Percentiles rank a stretch among this genome's conserved stretches.
Conservation (phyloP, 2,113 vertebrate genomes). For the Engystomops pustulosus region DNA sequence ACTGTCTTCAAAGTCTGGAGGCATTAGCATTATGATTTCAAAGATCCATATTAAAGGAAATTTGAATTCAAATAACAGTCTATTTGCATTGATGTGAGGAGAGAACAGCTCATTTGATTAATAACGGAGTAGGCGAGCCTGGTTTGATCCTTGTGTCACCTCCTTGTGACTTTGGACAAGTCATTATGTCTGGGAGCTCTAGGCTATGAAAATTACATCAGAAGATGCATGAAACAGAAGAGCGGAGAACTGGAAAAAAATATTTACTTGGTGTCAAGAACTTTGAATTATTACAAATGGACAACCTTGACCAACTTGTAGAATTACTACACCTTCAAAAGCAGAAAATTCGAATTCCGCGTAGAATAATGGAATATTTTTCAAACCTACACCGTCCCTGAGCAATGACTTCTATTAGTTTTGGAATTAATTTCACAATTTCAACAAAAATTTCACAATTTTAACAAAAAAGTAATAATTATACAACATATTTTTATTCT, state of each 20-base stretch:
- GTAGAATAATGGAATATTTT: too few species aligned
- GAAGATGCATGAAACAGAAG: neutral
- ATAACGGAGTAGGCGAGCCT: constrained; percentile 24
- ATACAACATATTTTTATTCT: too few species aligned
- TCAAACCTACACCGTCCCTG: too few species aligned
- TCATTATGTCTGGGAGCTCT: constrained; percentile 7
- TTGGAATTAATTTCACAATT: too few species aligned
- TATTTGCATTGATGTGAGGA: constrained; percentile 38
- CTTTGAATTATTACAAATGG: neutral
- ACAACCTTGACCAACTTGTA: too few species aligned
- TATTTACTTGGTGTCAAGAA: constrained; percentile 9
- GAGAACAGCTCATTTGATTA: constrained; percentile 44
- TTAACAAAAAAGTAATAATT: too few species aligned
- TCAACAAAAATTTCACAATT: too few species aligned
- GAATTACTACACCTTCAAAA: too few species aligned
- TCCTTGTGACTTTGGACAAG: constrained; percentile 26
- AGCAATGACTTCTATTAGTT: too few species aligned
- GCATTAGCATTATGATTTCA: constrained; percentile 36
- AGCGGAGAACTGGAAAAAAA: neutral
- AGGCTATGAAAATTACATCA: constrained; percentile 35
- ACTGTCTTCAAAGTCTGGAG: constrained; percentile 35
- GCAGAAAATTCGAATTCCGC: too few species aligned
- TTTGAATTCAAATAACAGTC: constrained; percentile 35
- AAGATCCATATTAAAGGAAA: constrained; percentile 40
- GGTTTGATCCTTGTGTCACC: constrained; percentile 7